Evolutionary conservation across 2,113 vertebrate species (phyloP), one percentile per base, ranked within the genome.

Genomic region (Leptobrachium leishanense): DNA sequence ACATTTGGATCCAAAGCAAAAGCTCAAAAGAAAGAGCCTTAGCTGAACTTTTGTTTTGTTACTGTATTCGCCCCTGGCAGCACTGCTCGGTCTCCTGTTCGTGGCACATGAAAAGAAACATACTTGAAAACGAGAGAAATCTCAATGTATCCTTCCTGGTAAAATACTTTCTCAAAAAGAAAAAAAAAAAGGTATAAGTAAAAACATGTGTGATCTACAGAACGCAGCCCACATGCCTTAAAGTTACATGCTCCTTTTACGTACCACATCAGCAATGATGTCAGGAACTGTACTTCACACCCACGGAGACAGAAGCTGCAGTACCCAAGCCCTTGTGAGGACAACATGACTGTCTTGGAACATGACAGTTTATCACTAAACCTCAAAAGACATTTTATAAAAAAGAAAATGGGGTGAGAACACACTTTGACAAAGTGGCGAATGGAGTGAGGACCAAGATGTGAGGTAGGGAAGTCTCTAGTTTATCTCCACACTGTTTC

Each of bases 41-140:
- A 43, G 10, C 69, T 82, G 76, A 79, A 82, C 59, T 77, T 84
- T 10, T 74, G 67, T 12, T 7, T 81, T 66, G 13, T 2, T 15
- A 10, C 0, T 8, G 20, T 12, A 0, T 65, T 81, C 68, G 71
- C 39, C 9, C 11, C 13, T 1, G 9, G 64, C 68, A 79, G 67
- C 42, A 66, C 43, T 54, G n/a, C 6, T 39, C 76, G 80, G 42
- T 72, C 80, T 72, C 70, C 31, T 79, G n/a, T 86, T 68, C 31
- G 74, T 15, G 67, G 0, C 68, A 70, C 75, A 46, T 10, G 8
- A 46, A 77, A 39, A 68, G 42, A 70, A 68, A 55, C 50, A 39
- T 62, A 73, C 78, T 76, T 13, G 81, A 81, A 84, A 84, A 8
- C 81, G 83, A 66, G 75, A 50, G 82, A 69, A 46, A 77, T 62